phyloP scores from a whole-genome alignment of 2,113 vertebrate genomes.

The Mobula hypostoma region DNA sequence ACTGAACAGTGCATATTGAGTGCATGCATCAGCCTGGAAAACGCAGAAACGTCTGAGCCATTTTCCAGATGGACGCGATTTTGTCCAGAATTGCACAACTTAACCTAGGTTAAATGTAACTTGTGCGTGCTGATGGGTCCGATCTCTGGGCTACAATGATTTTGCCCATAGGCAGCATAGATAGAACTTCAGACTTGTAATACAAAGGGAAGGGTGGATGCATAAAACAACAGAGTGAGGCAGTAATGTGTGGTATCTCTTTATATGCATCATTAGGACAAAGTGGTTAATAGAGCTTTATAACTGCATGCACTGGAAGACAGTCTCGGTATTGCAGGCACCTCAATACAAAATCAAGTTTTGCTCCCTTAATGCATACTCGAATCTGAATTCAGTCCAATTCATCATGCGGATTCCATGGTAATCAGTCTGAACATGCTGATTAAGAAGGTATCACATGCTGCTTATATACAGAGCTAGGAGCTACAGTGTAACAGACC shows the following conservation, averaged over 20 bases:
- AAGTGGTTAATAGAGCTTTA: constrained; percentile 39
- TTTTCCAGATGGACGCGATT: too few species aligned
- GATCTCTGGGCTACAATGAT: neutral
- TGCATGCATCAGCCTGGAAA: too few species aligned
- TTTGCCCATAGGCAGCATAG: neutral
- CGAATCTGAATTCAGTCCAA: neutral
- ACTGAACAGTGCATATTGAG: too few species aligned
- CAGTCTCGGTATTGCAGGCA: constrained; percentile 37
- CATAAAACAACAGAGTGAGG: neutral
- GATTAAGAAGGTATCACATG: constrained; percentile 31
- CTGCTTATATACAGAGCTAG: constrained; percentile 20
- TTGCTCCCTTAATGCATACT: neutral
- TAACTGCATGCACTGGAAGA: constrained; percentile 61
- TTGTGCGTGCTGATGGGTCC: too few species aligned
- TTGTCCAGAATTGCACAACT: too few species aligned
- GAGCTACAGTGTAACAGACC: neutral
- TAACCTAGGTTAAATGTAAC: too few species aligned
- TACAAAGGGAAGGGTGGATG: too few species aligned
- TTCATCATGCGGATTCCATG: neutral
- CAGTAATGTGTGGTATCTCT: constrained; percentile 18
- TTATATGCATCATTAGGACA: constrained; percentile 18
- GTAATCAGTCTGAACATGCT: constrained; percentile 22
- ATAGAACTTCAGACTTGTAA: too few species aligned
- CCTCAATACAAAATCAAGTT: constrained; percentile 29
- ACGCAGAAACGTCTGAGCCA: too few species aligned